phyloP scores from a whole-genome alignment of 2,113 vertebrate genomes.

The Trematocara zebra region DNA sequence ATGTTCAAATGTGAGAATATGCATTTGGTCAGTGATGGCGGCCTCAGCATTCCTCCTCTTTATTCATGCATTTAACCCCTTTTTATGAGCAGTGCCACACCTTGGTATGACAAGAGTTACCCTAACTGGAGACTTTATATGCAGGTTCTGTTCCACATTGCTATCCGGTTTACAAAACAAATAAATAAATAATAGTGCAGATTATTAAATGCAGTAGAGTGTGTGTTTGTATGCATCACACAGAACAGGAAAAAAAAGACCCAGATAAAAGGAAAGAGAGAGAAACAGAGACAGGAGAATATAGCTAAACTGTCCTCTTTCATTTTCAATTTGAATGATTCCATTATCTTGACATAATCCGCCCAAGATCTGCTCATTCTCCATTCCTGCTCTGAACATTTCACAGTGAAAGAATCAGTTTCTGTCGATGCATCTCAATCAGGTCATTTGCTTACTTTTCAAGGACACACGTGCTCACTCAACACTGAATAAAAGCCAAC shows the following conservation, averaged over 20 bases:
- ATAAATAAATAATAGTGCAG: conserved; percentile 12
- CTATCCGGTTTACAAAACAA: conserved; percentile 29
- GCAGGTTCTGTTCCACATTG: conserved; percentile 46
- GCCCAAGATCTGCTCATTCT: conserved; percentile 50
- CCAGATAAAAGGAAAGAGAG: background rate
- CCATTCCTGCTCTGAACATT: conserved; percentile 17
- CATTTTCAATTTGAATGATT: conserved; percentile 62
- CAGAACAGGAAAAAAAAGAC: background rate
- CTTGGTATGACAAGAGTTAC: conserved; percentile 37
- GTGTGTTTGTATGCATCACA: background rate
- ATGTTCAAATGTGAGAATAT: background rate
- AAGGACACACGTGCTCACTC: conserved; percentile 34
- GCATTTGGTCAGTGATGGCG: background rate
- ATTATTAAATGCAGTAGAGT: background rate
- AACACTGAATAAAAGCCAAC: background rate
- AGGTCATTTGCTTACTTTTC: conserved; percentile 47
- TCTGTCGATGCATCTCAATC: conserved; percentile 56
- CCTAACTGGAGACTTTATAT: conserved; percentile 66
- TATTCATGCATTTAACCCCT: conserved; percentile 35
- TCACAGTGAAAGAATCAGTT: conserved; percentile 26
- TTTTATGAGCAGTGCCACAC: conserved; percentile 39
- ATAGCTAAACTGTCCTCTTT: conserved; percentile 49
- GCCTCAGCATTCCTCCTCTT: conserved; percentile 9
- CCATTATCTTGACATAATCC: conserved; percentile 64
- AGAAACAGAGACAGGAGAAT: conserved; percentile 14